Base-by-base conservation (phyloP, 2,113 vertebrate species). In the Chroicocephalus ridibundus region DNA sequence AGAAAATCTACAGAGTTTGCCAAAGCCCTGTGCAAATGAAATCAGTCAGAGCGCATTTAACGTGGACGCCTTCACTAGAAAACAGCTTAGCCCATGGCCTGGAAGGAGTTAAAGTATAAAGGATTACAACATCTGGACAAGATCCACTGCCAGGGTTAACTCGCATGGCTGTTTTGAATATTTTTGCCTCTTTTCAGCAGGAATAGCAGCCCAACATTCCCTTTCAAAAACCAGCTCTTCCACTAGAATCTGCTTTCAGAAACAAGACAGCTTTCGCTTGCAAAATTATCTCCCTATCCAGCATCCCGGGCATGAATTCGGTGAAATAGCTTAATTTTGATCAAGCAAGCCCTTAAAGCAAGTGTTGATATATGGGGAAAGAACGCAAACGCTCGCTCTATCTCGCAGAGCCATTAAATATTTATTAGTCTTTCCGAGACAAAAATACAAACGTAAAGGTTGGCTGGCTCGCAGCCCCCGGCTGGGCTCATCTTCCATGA, bases 71-170 rank as follows among this genome's bases (percentile, higher is more conserved):
- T 58, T 27, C 68, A 25, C 19, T 4, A 7, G 32, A 49, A 82
- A 89, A 20, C 26, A 46, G 46, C 68, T 93, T 22, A 55, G 60
- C 77, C 62, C 25, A 3, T 1, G 4, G 72, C 86, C 72, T 8
- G 24, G 88, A 71, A 95, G 69, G 92, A 94, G 96, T 96, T 94
- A 94, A 96, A 57, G 34, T 4, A 25, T 4, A 42, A 83, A 68
- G 77, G 38, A 81, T 66, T 44, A 15, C 78, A 76, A 86, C 88
- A 94, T 90, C 88, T 94, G 96, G 90, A 81, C 55, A 62, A 51
- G 92, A 68, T 90, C 79, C 61, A 55, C 82, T 81, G 90, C 90
- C 90, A 86, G 88, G 88, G 88, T 90, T 90, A 86, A 87, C 62
- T 77, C 8, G 3, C 58, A 3, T 4, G 44, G 69, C 80, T 95